phyloP scores from a whole-genome alignment of 2,888 invertebrate species.

The Epiblema foenella region DNA sequence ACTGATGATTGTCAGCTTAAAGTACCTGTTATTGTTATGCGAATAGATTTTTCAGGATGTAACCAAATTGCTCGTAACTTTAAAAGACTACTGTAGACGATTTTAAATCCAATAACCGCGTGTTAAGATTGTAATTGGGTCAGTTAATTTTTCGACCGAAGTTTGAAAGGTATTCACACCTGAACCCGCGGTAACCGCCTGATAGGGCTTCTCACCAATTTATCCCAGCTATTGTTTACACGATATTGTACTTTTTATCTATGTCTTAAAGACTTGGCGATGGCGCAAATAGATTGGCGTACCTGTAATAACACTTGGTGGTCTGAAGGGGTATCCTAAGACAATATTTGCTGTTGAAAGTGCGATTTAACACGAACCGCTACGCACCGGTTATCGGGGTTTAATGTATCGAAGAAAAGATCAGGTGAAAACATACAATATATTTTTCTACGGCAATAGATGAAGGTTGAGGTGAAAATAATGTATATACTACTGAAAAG shows the following conservation, averaged over 20 bases:
- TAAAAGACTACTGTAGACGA: neutral
- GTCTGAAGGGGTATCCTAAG: conserved; percentile 13
- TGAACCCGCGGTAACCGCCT: conserved; percentile 1
- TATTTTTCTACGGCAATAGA: neutral
- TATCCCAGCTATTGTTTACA: neutral
- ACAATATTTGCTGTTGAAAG: conserved; percentile 27
- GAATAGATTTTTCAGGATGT: neutral
- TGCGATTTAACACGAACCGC: conserved; percentile 18
- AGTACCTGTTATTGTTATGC: too few species aligned
- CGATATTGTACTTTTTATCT: neutral
- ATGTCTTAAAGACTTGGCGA: neutral
- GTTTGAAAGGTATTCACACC: conserved; percentile 16
- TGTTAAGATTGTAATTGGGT: neutral
- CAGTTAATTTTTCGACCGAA: neutral
- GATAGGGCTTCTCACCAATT: neutral
- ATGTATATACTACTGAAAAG: too few species aligned
- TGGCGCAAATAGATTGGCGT: neutral
- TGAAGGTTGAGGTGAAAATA: too few species aligned
- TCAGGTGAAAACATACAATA: neutral
- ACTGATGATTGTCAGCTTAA: too few species aligned
- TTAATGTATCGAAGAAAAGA: conserved; percentile 1
- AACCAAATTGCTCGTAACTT: neutral
- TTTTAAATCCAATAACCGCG: neutral
- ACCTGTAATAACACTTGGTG: conserved; percentile 22
- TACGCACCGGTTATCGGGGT: neutral